A percentile compares a stretch with the other conserved stretches of the same genome.
phyloP scores from a whole-genome alignment of 2,888 invertebrate genomes.

The Galerucella nymphaeae region DNA sequence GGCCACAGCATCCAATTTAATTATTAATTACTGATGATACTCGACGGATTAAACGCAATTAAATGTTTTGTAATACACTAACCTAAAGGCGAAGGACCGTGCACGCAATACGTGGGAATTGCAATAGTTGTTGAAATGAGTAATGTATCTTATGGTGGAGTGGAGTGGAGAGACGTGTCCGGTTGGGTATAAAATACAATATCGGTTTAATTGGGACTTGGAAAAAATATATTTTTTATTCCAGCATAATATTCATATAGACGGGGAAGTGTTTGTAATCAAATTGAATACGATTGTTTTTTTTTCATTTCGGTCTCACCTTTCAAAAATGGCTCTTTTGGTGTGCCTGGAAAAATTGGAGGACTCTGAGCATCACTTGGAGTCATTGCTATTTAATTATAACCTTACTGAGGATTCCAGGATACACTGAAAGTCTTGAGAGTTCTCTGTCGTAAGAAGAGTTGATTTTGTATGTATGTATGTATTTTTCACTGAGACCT shows the following conservation, averaged over 20 bases:
- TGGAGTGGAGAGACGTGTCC: background rate
- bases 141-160: conserved; percentile 1
- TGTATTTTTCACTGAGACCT: too few species aligned
- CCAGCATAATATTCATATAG: background rate
- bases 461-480: too few species aligned
- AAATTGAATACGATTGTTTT: too few species aligned
- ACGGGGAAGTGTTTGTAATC: too few species aligned
- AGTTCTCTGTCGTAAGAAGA: too few species aligned
- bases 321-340: too few species aligned
- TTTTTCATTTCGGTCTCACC: too few species aligned
- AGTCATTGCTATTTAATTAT: too few species aligned
- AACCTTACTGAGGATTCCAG: too few species aligned
- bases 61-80: conserved; percentile 47
- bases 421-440: too few species aligned
- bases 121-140: conserved; percentile 12
- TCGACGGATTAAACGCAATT: conserved; percentile 58
- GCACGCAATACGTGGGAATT: conserved; percentile 35
- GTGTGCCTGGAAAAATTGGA: too few species aligned
- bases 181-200: background rate
- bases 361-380: too few species aligned
- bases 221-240: background rate
- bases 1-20: conserved; percentile 50
- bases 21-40: conserved; percentile 59
- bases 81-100: conserved; percentile 22
- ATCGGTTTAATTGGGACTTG: background rate